These are phyloP conservation scores for Anolis sagrei DNA, from an alignment of 2,113 vertebrate genomes.

Conservation along the genomic window DNA sequence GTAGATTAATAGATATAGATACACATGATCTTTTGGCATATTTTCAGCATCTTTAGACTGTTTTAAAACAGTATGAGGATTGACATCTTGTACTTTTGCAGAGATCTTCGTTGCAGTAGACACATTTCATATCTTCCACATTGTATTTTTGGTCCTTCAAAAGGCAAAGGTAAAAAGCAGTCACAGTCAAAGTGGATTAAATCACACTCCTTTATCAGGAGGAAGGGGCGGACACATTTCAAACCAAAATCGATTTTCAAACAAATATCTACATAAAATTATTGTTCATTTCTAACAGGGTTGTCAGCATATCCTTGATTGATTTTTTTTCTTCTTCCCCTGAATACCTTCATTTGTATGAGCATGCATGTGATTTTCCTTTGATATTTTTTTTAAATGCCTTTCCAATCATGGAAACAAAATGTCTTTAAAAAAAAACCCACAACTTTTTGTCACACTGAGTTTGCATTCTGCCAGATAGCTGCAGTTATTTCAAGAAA, in stretches of 20 bases:
- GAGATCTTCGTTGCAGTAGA: neutral
- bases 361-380: neutral
- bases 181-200: conserved; percentile 5
- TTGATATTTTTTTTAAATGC: conserved; percentile 14
- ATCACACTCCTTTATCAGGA: neutral
- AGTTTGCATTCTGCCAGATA: neutral
- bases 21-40: neutral
- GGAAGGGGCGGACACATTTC: neutral
- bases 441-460: neutral
- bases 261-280: conserved; percentile 6
- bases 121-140: conserved; percentile 1
- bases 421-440: too few species aligned
- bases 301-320: neutral
- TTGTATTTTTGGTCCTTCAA: neutral
- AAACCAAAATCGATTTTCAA: neutral
- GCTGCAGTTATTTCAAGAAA: neutral
- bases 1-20: neutral
- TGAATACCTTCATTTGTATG: neutral
- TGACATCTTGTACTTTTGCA: neutral
- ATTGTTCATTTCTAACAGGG: conserved; percentile 12
- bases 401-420: conserved; percentile 5
- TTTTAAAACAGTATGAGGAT: neutral
- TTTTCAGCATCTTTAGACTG: too few species aligned
- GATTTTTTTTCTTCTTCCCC: too few species aligned
- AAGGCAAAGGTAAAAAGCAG: neutral